These are phyloP conservation scores for Sorex fumeus DNA, from an alignment of 2,113 vertebrate species.

Conservation along the genomic window DNA sequence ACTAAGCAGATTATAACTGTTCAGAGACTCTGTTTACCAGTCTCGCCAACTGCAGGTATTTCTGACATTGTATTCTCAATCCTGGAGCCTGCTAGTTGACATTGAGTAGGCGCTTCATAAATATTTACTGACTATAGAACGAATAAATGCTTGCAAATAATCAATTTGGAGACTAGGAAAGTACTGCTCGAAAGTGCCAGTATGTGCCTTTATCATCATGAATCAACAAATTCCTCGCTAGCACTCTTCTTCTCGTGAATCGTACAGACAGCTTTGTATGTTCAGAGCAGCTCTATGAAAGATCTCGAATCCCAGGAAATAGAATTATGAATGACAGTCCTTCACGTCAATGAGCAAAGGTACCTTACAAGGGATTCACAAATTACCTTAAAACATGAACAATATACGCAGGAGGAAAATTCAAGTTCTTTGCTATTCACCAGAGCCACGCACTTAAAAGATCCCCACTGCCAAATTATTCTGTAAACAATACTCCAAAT, in stretches of 20 bases:
- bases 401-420: not conserved
- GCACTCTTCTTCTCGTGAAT: too few relatives aligned
- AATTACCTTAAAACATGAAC: slow-evolving; percentile 56
- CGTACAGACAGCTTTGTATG: rapidly evolving
- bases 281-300: not conserved
- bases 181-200: not conserved
- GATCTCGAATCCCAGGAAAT: not conserved
- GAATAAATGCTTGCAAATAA: not conserved
- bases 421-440: slow-evolving; percentile 27
- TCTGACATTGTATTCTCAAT: not conserved
- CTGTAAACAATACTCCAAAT: slow-evolving; percentile 57
- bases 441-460: slow-evolving; percentile 11
- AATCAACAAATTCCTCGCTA: not conserved
- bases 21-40: not conserved
- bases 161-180: not conserved
- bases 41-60: rapidly evolving
- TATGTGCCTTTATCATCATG: not conserved
- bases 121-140: not conserved
- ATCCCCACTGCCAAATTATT: not conserved
- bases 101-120: not conserved
- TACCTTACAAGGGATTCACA: not conserved
- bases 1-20: rapidly evolving
- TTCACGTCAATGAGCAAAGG: slow-evolving; percentile 53
- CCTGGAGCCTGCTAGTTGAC: not conserved
- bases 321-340: not conserved